A percentile compares a stretch with the other conserved stretches of the same genome.
phyloP scores from a whole-genome alignment of 2,797 vertebrate species.

The Mallotus villosus region DNA sequence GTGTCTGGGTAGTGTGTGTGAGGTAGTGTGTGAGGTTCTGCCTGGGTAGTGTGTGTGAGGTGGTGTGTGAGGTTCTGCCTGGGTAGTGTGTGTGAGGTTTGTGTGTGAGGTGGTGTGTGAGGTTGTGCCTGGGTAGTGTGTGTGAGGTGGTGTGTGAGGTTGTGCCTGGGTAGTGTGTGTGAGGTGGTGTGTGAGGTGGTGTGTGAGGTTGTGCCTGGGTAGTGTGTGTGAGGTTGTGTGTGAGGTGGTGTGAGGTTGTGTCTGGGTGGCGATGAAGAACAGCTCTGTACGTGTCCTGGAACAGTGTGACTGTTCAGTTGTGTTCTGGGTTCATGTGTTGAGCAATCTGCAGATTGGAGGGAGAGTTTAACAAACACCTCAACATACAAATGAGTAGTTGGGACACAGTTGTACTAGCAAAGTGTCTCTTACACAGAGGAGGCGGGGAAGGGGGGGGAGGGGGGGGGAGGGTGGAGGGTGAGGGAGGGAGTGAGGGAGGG shows the following conservation, averaged over 20 bases:
- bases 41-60: slow-evolving; percentile 23
- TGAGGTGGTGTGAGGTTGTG: slow-evolving; percentile 8
- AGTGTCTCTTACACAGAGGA: slow-evolving; percentile 12
- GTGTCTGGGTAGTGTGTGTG: slow-evolving; percentile 20
- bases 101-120: slow-evolving; percentile 6
- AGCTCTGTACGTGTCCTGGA: too few species aligned
- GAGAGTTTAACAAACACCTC: slow-evolving; percentile 56
- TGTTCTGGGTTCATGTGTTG: too few species aligned
- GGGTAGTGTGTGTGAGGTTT: slow-evolving; percentile 38
- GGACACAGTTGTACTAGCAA: too few species aligned
- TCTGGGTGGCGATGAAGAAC: too few species aligned
- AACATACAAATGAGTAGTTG: too few species aligned
- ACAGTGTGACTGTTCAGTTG: too few species aligned
- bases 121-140: too few species aligned
- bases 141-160: slow-evolving; percentile 34
- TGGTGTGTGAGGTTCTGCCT: slow-evolving; percentile 35
- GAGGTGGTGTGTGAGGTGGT: slow-evolving; percentile 14
- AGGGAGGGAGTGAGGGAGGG: not conserved
- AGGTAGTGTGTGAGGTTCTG: slow-evolving; percentile 11
- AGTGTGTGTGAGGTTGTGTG: slow-evolving; percentile 44
- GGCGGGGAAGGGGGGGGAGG: not conserved
- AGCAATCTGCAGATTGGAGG: slow-evolving; percentile 30
- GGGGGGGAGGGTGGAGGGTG: not conserved
- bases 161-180: slow-evolving; percentile 26
- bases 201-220: too few species aligned